A percentile compares a stretch with the other conserved stretches of the same genome.
Evolutionary conservation across 2,797 vertebrate species (phyloP).

Genomic region (Gallirallus australis): DNA sequence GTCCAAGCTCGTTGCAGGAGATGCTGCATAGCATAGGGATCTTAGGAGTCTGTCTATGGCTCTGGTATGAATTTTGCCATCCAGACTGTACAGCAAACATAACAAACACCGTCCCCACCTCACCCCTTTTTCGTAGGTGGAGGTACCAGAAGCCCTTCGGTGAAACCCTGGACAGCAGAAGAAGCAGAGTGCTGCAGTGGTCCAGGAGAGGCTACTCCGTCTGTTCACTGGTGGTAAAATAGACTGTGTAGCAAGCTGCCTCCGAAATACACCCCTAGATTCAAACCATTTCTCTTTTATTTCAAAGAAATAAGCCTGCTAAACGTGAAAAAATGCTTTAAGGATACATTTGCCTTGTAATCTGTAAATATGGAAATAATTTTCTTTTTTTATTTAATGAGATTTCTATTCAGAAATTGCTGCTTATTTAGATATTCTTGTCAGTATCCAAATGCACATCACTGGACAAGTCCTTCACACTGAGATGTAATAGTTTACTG

Average conservation of each 20-base stretch:
- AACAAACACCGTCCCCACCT: neutral
- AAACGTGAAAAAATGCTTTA: slow-evolving; percentile 56
- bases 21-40: neutral
- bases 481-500: slow-evolving; percentile 65
- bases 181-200: slow-evolving; percentile 8
- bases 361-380: slow-evolving; percentile 84
- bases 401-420: slow-evolving; percentile 71
- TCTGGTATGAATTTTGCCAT: neutral
- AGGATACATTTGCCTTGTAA: slow-evolving; percentile 61
- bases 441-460: slow-evolving; percentile 52
- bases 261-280: slow-evolving; percentile 54
- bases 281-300: slow-evolving; percentile 50
- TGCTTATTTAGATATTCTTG: slow-evolving; percentile 69
- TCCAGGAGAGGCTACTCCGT: slow-evolving; percentile 37
- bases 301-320: slow-evolving; percentile 37
- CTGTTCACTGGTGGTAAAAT: slow-evolving; percentile 23
- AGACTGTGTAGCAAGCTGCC: slow-evolving; percentile 62
- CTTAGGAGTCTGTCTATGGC: neutral
- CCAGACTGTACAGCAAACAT: neutral
- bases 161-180: slow-evolving; percentile 62
- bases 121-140: slow-evolving; percentile 82
- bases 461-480: slow-evolving; percentile 62
- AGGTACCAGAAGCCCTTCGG: slow-evolving; percentile 82
- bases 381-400: slow-evolving; percentile 77
- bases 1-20: neutral